Percentiles rank a stretch among this genome's conserved stretches.
Conservation (phyloP, 2,888 invertebrate genomes). For the Perizoma affinitatum region DNA sequence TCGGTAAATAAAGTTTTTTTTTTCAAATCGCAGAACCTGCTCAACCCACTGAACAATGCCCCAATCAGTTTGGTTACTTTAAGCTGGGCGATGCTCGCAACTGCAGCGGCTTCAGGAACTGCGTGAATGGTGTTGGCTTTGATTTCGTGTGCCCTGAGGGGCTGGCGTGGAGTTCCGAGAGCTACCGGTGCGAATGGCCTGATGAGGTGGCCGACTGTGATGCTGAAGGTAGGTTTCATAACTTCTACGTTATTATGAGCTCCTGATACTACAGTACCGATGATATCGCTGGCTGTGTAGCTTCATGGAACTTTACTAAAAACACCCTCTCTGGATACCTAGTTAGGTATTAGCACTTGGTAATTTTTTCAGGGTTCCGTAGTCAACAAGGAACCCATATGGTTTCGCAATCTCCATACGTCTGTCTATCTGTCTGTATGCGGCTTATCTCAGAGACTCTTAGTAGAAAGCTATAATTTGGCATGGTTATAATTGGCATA, state of each 20-base stretch:
- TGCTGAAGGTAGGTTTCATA: constrained; percentile 85
- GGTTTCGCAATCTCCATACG: too few species aligned
- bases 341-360: too few species aligned
- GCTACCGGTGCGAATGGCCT: constrained; percentile 94
- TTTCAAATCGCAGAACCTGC: constrained; percentile 83
- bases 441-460: too few species aligned
- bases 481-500: too few species aligned
- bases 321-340: too few species aligned
- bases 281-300: too few species aligned
- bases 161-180: constrained; percentile 89
- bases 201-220: constrained; percentile 92
- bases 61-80: constrained; percentile 93
- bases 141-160: constrained; percentile 93
- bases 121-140: constrained; percentile 90
- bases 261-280: constrained; percentile 1
- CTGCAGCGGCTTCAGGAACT: constrained; percentile 92
- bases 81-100: constrained; percentile 85
- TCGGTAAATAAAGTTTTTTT: neutral
- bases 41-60: constrained; percentile 90
- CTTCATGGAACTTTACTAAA: too few species aligned
- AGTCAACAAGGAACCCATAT: too few species aligned
- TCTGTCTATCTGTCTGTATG: too few species aligned
- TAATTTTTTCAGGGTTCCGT: too few species aligned
- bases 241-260: neutral
- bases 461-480: too few species aligned